Base-by-base conservation (phyloP, 2,888 invertebrate genomes). In the Amiota mariae region DNA sequence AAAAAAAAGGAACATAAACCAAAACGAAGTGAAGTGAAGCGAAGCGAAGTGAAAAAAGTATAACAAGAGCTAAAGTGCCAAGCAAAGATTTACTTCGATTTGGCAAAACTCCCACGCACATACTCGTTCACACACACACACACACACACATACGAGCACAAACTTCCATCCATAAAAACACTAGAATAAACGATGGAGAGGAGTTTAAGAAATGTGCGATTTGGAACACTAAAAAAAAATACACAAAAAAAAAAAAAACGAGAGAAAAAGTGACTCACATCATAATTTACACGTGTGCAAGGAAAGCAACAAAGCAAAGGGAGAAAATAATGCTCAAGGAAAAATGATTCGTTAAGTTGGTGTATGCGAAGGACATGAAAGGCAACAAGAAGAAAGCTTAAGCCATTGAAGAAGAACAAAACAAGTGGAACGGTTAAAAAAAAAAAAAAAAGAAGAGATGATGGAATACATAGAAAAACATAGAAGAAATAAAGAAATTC, bases 41-140 rank as follows among this genome's bases (percentile, higher is more conserved):
- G 54, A 51, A n/a, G 36, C 8, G 36, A 63, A 18, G 36, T n/a
- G 18, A 36, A 36, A 66, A 66, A 48, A 46, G 48, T 54, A 54
- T 24, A 68, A 68, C 67, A 8, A 18, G 59, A 79, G 77, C 77
- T 48, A 80, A 80, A 79, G 80, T 56, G 80, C 76, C 76, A 80
- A 80, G 80, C 70, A 76, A 80, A 80, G 80, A 80, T 80, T 80
- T 80, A 80, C 79, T 80, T 78, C 80, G 74, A 72, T 80, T 80
- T 80, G 80, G 80, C 80, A 80, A 75, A 77, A 78, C 77, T 79
- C 77, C 76, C 79, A 74, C 78, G 77, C 54, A 36, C 36, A 36
- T 36, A 36, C 36, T 4, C 36, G 36, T 36, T 4, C 12, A 24
- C 1, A n/a, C 54, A 68, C 6, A 36, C 8, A 36, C 8, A 36